These are phyloP conservation scores for Meiosimyza decipiens DNA, from an alignment of 2,888 invertebrate species.

Conservation along the genomic window DNA sequence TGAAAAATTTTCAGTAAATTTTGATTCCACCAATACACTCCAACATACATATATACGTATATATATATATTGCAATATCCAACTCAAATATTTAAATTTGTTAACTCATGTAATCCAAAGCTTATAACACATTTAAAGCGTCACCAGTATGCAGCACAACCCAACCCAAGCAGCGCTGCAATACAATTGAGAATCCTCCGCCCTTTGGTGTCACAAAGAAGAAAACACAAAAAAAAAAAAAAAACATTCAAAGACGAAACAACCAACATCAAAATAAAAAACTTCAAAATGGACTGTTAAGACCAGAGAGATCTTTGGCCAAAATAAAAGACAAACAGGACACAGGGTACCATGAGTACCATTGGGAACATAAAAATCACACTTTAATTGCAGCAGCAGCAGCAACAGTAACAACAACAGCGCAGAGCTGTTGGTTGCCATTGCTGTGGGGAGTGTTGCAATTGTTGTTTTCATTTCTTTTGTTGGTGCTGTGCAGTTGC, in stretches of 20 bases:
- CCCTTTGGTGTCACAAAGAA: conserved; percentile 16
- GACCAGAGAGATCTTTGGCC: too few species aligned
- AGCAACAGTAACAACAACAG: conserved; percentile 1
- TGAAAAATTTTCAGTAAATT: too few species aligned
- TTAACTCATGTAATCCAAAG: neutral
- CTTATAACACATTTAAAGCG: neutral
- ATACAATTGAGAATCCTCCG: conserved; percentile 9
- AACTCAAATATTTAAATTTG: neutral
- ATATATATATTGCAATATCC: neutral
- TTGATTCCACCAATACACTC: neutral
- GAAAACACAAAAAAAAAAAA: conserved; percentile 1
- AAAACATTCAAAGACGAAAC: neutral
- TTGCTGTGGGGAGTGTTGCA: too few species aligned
- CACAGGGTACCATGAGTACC: neutral
- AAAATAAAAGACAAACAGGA: conserved; percentile 2
- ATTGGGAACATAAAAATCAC: conserved; percentile 20
- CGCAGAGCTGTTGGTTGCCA: neutral
- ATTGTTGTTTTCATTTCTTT: too few species aligned
- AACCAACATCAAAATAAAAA: conserved; percentile 4
- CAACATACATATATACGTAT: neutral
- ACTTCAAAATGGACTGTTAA: neutral
- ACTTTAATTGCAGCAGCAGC: conserved; percentile 29
- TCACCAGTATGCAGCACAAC: neutral
- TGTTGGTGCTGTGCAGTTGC: neutral
- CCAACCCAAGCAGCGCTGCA: conserved; percentile 26